Conservation (phyloP, 2,113 vertebrate genomes). For the Charadrius vociferus region DNA sequence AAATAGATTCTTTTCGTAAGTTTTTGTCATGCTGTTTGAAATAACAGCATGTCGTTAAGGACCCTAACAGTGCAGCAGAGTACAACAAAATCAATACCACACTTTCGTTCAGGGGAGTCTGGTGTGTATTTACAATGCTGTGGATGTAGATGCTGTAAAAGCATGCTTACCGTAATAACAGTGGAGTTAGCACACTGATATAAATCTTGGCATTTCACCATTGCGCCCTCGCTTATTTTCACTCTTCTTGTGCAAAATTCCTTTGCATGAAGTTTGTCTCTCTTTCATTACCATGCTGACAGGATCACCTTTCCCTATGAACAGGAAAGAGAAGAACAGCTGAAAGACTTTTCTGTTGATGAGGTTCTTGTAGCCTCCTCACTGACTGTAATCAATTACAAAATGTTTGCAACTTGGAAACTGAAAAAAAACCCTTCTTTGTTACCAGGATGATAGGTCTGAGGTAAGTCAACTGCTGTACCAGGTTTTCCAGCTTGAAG, state of each 20-base stretch:
- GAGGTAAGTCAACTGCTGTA: background rate
- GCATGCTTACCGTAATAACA: background rate
- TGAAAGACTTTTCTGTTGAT: background rate
- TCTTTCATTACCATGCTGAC: background rate
- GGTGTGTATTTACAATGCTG: background rate
- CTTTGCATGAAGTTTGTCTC: background rate
- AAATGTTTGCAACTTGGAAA: background rate
- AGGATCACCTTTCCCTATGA: background rate
- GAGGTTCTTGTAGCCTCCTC: background rate
- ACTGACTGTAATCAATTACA: background rate
- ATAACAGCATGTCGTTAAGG: background rate
- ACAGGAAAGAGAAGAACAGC: background rate
- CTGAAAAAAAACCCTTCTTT: background rate
- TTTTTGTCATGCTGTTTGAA: constrained; percentile 10
- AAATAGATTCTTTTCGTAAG: background rate
- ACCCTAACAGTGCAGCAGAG: background rate
- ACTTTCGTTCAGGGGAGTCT: background rate
- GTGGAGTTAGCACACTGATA: background rate
- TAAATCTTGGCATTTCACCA: background rate
- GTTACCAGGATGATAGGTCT: background rate
- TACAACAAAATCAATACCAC: background rate
- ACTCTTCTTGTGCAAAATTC: background rate
- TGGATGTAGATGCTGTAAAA: background rate
- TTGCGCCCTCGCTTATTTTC: background rate
- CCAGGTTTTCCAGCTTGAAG: background rate